These are phyloP conservation scores for Heliconius sara DNA, from an alignment of 2,888 invertebrate genomes.

Conservation along the genomic window DNA sequence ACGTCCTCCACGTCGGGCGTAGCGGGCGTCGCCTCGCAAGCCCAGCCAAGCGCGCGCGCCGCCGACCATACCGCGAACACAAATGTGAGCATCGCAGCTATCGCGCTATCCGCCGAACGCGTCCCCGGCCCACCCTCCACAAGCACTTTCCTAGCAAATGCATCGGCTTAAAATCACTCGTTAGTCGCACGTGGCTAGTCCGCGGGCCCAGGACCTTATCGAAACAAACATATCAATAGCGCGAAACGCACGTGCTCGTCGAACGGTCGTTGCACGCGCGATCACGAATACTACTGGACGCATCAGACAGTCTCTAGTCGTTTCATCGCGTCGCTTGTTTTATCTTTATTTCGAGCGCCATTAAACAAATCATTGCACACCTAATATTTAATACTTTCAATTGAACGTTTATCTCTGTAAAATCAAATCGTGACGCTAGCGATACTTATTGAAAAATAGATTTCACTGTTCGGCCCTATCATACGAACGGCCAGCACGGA, in stretches of 20 bases:
- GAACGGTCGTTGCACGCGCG: constrained; percentile 68
- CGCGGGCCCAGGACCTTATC: constrained; percentile 28
- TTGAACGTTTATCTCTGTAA: constrained; percentile 21
- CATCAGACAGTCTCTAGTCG: constrained; percentile 61
- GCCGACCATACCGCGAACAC: constrained; percentile 86
- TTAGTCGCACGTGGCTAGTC: constrained; percentile 37
- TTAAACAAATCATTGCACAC: constrained; percentile 55
- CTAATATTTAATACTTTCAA: constrained; percentile 52
- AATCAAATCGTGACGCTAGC: constrained; percentile 46
- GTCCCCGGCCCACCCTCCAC: constrained; percentile 66
- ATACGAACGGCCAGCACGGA: constrained; percentile 50
- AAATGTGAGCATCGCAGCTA: constrained; percentile 84
- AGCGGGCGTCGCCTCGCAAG: constrained; percentile 62
- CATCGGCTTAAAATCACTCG: constrained; percentile 65
- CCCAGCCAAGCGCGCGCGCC: constrained; percentile 84
- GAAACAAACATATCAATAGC: constrained; percentile 45
- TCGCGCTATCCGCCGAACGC: constrained; percentile 65
- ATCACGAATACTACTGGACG: constrained; percentile 72
- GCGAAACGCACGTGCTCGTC: constrained; percentile 63
- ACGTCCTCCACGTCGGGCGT: constrained; percentile 74
- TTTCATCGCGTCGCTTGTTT: constrained; percentile 65
- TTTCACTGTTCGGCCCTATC: constrained; percentile 35
- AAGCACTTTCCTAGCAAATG: constrained; percentile 60
- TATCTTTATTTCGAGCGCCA: constrained; percentile 75
- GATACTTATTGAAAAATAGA: constrained; percentile 34